Conservation (phyloP, 2,113 vertebrate species). For the Crotalus tigris region DNA sequence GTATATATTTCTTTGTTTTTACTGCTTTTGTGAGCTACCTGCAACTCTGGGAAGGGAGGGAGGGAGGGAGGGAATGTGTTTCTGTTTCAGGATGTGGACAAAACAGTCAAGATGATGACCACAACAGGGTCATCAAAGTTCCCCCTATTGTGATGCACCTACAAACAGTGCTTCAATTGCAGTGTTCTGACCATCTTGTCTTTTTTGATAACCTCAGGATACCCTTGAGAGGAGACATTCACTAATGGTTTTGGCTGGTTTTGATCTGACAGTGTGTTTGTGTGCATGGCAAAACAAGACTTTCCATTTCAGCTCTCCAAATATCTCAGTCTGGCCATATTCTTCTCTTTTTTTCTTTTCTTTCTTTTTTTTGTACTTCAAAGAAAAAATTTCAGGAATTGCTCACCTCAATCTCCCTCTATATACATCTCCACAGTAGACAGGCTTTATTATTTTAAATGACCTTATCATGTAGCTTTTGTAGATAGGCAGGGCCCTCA, state of each 20-base stretch:
- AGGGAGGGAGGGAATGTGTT: not conserved
- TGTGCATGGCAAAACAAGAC: not conserved
- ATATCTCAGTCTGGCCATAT: not conserved
- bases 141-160: too few relatives aligned
- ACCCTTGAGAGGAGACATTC: not conserved
- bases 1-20: not conserved
- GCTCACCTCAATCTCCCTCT: not conserved
- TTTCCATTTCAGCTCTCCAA: not conserved
- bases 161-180: too few relatives aligned
- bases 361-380: not conserved
- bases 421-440: not conserved
- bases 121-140: too few relatives aligned
- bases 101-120: too few relatives aligned
- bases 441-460: not conserved
- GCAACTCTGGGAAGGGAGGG: not conserved
- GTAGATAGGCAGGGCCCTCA: slow-evolving; percentile 16
- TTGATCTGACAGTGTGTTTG: not conserved
- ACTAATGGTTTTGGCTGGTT: not conserved
- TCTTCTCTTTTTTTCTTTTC: not conserved
- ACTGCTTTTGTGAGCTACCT: not conserved
- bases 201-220: not conserved
- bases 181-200: not conserved
- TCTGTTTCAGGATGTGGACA: too few relatives aligned
- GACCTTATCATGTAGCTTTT: not conserved
- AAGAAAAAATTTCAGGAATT: not conserved